Conservation (phyloP, 2,797 vertebrate species). For the Caiman crocodilus region DNA sequence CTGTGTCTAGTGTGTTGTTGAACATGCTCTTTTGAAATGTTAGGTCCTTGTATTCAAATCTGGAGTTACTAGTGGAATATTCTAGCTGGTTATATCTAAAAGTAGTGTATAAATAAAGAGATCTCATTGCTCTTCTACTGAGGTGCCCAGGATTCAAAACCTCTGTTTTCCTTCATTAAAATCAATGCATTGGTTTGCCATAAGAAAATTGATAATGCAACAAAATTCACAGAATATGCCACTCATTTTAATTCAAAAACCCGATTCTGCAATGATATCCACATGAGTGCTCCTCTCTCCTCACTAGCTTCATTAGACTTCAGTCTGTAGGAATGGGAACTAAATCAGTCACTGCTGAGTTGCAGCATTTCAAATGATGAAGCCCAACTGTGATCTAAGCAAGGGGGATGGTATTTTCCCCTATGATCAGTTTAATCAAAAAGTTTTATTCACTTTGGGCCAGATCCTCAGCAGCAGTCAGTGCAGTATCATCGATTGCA, state of each 20-base stretch:
- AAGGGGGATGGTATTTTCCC: neutral
- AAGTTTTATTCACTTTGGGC: neutral
- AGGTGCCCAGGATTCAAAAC: neutral
- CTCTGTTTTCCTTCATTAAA: neutral
- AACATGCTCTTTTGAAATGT: neutral
- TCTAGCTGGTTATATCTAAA: accelerated
- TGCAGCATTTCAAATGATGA: neutral
- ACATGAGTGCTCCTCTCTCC: neutral
- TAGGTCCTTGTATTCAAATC: neutral
- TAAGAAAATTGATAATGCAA: neutral
- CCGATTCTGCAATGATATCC: accelerated
- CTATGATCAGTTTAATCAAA: neutral
- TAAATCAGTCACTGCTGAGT: neutral
- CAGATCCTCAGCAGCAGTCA: neutral
- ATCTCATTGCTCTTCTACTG: neutral
- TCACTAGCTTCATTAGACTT: accelerated
- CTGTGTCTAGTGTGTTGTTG: neutral
- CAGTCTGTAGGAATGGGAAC: neutral
- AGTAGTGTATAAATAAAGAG: accelerated
- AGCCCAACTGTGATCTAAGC: neutral
- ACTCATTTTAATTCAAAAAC: neutral
- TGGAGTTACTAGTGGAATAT: neutral
- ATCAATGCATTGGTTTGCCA: accelerated
- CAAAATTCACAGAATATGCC: neutral
- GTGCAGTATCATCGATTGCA: neutral